Evolutionary conservation across 1,140 invertebrate species (phyloP).

Genomic region (Ganaspis sp.): DNA sequence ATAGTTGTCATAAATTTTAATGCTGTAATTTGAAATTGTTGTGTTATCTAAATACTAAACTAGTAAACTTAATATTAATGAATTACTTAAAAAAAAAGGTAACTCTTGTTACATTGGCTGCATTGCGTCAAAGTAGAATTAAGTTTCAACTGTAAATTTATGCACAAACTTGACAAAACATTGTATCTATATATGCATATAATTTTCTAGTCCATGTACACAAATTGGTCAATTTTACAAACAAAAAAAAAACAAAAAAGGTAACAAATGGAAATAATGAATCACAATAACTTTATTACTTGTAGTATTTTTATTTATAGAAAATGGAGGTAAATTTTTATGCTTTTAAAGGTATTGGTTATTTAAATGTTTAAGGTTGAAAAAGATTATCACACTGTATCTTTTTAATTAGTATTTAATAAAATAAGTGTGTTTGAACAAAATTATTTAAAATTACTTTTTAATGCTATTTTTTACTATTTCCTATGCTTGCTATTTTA

Average conservation of each 20-base stretch:
- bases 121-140: conserved; percentile 23
- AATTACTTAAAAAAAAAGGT: background rate
- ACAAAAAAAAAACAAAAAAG: too few relatives aligned
- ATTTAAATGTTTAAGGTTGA: background rate
- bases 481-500: too few relatives aligned
- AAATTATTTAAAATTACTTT: conserved; percentile 73
- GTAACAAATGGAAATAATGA: background rate
- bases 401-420: background rate
- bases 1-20: background rate
- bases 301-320: background rate
- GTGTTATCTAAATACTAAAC: background rate
- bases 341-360: background rate
- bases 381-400: background rate
- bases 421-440: conserved; percentile 50
- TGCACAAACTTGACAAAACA: background rate
- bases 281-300: background rate
- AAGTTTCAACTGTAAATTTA: conserved; percentile 10
- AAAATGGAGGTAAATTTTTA: background rate
- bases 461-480: too few relatives aligned
- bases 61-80: background rate
- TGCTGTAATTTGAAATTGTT: background rate
- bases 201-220: background rate
- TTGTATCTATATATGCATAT: background rate
- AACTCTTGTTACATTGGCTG: background rate
- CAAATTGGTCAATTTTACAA: background rate